Conservation (phyloP, 2,113 vertebrate genomes). For the Tragulus kanchil region DNA sequence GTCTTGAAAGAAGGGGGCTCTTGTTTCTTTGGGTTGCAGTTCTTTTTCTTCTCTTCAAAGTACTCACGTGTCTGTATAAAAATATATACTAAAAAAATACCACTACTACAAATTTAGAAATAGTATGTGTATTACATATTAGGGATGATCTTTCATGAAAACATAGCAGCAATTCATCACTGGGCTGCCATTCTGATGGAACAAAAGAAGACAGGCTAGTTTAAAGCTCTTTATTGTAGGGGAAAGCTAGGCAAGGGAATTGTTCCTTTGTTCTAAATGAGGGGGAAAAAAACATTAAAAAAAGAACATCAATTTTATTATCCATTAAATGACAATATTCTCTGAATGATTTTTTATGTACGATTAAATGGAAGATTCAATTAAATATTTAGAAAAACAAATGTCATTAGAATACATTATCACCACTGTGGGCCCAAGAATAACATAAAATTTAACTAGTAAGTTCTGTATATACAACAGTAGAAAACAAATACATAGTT, state of each 20-base stretch:
- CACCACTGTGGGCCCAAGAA: background rate
- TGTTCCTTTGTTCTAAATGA: conserved; percentile 65
- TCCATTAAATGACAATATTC: conserved; percentile 62
- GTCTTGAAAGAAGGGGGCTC: background rate
- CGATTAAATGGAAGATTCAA: conserved; percentile 64
- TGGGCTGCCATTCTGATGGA: background rate
- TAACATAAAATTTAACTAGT: conserved; percentile 54
- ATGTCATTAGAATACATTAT: conserved; percentile 66
- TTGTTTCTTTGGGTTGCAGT: background rate
- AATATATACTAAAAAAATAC: background rate
- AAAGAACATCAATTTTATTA: conserved; percentile 60
- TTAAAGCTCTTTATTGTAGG: background rate
- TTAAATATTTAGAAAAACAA: conserved; percentile 76
- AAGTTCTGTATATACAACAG: background rate
- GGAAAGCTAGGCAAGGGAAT: conserved; percentile 22
- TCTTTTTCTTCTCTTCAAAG: background rate
- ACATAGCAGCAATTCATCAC: conserved; percentile 57
- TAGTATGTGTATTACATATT: background rate
- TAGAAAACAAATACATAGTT: background rate
- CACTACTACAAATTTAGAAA: background rate
- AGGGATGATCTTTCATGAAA: background rate
- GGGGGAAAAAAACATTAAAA: background rate
- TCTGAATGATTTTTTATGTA: conserved; percentile 54
- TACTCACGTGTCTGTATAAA: background rate
- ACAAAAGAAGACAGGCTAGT: background rate